Evolutionary conservation across 2,113 vertebrate species (phyloP).

Genomic region (Sapayoa aenigma): DNA sequence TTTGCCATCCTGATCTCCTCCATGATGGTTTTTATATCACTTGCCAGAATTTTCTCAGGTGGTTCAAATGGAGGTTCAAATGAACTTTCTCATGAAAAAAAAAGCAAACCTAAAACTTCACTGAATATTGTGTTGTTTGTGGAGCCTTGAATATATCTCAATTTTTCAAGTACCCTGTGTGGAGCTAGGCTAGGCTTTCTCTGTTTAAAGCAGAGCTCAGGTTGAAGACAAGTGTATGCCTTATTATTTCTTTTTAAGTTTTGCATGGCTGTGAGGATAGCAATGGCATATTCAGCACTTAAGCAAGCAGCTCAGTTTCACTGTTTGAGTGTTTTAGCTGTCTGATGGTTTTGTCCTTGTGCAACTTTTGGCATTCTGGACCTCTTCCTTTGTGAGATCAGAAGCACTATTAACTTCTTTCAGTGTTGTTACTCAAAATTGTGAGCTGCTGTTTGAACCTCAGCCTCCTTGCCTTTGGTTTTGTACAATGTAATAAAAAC

Average conservation of each 20-base stretch:
- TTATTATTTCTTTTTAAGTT: background rate
- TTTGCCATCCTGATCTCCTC: background rate
- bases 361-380: background rate
- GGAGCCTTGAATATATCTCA: background rate
- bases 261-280: background rate
- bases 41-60: background rate
- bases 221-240: background rate
- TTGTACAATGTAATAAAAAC: background rate
- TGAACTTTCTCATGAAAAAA: background rate
- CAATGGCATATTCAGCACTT: background rate
- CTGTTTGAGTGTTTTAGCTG: background rate
- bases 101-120: accelerated
- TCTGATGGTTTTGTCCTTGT: background rate
- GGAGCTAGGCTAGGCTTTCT: background rate
- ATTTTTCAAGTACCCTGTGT: accelerated
- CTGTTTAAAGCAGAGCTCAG: background rate
- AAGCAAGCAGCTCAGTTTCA: background rate
- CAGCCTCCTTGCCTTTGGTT: background rate
- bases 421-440: background rate
- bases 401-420: background rate
- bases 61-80: background rate
- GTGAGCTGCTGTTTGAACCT: background rate
- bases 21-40: background rate
- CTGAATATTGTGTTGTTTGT: background rate
- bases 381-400: background rate